A percentile compares a stretch with the other conserved stretches of the same genome.
Evolutionary conservation across 2,797 vertebrate species (phyloP).

Genomic region (Enteromius afrohamiltoni): DNA sequence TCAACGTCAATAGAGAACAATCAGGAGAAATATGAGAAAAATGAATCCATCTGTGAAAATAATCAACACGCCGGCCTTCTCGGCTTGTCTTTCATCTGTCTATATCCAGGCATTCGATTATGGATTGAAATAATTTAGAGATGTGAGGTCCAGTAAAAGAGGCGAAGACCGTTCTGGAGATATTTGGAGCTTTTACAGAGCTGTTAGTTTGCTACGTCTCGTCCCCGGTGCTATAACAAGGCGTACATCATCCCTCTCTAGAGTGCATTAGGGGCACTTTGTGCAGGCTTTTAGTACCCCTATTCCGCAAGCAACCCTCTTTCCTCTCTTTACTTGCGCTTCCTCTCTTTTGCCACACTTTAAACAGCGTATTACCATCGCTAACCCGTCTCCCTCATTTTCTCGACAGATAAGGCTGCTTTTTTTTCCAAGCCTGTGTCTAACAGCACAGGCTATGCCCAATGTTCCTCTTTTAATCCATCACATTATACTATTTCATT

Average conservation of each 20-base stretch:
- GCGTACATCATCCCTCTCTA: constrained; percentile 41
- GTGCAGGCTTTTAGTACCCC: constrained; percentile 54
- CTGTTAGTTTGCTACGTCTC: constrained; percentile 33
- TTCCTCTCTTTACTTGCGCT: constrained; percentile 15
- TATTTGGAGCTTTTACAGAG: constrained; percentile 47
- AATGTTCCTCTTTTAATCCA: constrained; percentile 69
- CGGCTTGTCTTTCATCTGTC: constrained; percentile 26
- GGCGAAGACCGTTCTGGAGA: constrained; percentile 31
- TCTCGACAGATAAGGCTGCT: constrained; percentile 55
- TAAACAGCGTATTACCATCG: constrained; percentile 33
- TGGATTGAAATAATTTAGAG: constrained; percentile 30
- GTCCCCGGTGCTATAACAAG: constrained; percentile 29
- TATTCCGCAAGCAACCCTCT: constrained; percentile 24
- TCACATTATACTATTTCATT: constrained; percentile 70
- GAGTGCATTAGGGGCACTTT: constrained; percentile 52
- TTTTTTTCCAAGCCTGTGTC: constrained; percentile 59
- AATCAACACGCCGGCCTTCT: not conserved
- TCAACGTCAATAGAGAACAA: constrained; percentile 44
- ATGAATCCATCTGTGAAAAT: constrained; percentile 40
- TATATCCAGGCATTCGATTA: constrained; percentile 14
- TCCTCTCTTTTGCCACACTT: constrained; percentile 41
- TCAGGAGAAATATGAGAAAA: constrained; percentile 32
- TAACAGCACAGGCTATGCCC: constrained; percentile 53
- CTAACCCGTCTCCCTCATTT: constrained; percentile 57
- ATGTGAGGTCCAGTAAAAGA: constrained; percentile 44